Percentiles rank a stretch among this genome's conserved stretches.
Evolutionary conservation across 2,888 invertebrate genomes (phyloP).

Genomic region (Phania funesta): DNA sequence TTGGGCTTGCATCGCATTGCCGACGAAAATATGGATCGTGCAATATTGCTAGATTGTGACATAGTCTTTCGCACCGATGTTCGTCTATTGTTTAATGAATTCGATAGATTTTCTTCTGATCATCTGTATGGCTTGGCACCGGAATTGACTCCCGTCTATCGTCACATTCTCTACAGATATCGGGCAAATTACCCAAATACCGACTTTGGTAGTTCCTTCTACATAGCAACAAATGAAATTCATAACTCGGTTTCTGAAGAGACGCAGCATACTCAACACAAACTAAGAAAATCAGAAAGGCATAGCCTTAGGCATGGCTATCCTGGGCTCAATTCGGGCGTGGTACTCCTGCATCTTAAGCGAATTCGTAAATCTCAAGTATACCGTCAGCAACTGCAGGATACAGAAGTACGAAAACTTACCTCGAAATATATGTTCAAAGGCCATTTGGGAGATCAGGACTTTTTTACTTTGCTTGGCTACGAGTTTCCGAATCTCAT

Average conservation of each 20-base stretch:
- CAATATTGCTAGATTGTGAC: constrained; percentile 89
- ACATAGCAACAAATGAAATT: constrained; percentile 68
- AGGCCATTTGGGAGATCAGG: constrained; percentile 91
- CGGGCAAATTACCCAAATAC: constrained; percentile 84
- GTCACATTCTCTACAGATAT: constrained; percentile 86
- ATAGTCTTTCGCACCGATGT: constrained; percentile 87
- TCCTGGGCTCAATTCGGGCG: constrained; percentile 91
- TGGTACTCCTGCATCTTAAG: constrained; percentile 86
- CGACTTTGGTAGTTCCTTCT: constrained; percentile 82
- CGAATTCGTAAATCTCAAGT: constrained; percentile 84
- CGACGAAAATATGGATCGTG: constrained; percentile 82
- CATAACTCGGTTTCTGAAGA: constrained; percentile 59
- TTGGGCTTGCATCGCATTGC: constrained; percentile 87
- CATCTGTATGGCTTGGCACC: constrained; percentile 87
- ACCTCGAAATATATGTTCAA: constrained; percentile 84
- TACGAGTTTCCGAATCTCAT: constrained; percentile 87
- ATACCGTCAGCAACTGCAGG: constrained; percentile 83
- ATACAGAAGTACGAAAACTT: constrained; percentile 82
- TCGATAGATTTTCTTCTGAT: constrained; percentile 83
- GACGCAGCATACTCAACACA: constrained; percentile 61
- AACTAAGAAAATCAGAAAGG: constrained; percentile 68
- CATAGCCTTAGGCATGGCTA: constrained; percentile 81
- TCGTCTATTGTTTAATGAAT: constrained; percentile 84
- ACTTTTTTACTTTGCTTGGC: constrained; percentile 87
- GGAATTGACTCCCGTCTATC: constrained; percentile 89